Conservation (phyloP, 2,113 vertebrate species). For the Octodon degus region DNA sequence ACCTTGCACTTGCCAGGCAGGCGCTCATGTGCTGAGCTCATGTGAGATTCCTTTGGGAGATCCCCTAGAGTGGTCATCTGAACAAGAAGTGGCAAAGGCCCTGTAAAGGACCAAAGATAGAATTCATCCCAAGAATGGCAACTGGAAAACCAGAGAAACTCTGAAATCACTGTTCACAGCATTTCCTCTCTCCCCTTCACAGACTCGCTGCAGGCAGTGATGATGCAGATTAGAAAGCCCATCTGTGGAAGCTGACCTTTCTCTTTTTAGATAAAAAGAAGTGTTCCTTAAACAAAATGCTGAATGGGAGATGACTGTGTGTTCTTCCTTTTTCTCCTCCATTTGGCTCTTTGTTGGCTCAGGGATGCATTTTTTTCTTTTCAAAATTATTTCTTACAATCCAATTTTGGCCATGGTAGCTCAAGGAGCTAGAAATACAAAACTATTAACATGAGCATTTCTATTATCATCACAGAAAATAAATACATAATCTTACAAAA, state of each 20-base stretch:
- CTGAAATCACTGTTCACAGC: neutral
- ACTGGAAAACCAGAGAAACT: neutral
- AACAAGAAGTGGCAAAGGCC: neutral
- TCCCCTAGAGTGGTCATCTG: neutral
- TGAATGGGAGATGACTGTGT: neutral
- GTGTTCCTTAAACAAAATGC: neutral
- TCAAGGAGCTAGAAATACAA: neutral
- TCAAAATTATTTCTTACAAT: constrained; percentile 7
- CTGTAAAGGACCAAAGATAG: neutral
- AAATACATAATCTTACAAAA: neutral
- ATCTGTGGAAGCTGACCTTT: neutral
- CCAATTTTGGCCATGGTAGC: neutral
- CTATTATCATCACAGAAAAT: neutral
- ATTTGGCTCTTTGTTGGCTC: neutral
- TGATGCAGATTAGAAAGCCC: neutral
- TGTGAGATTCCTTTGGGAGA: neutral
- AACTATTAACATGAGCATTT: neutral
- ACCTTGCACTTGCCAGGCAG: too few relatives aligned
- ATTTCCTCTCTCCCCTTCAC: neutral
- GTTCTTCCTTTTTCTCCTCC: neutral
- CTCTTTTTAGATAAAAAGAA: constrained; percentile 1
- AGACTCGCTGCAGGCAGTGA: neutral
- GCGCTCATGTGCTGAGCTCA: neutral
- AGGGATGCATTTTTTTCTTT: neutral
- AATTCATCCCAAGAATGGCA: neutral